phyloP scores from a whole-genome alignment of 2,797 vertebrate genomes.

The Bradypus variegatus region DNA sequence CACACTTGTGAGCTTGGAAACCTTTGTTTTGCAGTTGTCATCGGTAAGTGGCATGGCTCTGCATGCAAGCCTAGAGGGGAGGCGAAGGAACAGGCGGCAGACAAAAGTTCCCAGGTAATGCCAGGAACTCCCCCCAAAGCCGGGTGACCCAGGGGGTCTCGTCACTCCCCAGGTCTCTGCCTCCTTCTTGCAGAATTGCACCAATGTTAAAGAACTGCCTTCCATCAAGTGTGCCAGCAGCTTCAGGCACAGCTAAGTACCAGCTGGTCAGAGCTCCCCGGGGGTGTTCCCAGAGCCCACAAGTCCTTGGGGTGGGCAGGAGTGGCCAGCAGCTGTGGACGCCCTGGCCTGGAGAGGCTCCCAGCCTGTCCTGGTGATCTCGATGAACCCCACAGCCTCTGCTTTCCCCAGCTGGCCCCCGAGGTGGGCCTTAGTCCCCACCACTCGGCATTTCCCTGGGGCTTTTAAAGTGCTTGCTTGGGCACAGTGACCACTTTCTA shows the following conservation, averaged over 20 bases:
- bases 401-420: neutral
- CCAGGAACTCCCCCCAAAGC: neutral
- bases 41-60: neutral
- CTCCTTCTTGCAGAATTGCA: neutral
- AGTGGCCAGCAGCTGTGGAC: neutral
- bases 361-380: no score
- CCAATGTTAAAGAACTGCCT: no score
- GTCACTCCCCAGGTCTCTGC: neutral
- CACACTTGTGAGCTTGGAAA: accelerated
- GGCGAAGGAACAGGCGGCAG: neutral
- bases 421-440: neutral
- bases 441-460: neutral
- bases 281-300: accelerated
- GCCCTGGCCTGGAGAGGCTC: no score
- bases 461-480: neutral
- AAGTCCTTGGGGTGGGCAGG: neutral
- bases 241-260: no score
- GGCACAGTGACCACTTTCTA: neutral
- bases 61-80: no score
- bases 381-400: no score
- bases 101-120: neutral
- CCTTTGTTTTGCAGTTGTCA: neutral
- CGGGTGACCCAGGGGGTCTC: neutral
- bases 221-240: accelerated
- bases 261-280: neutral